Conservation (phyloP, 2,113 vertebrate genomes). For the Oriolus oriolus region DNA sequence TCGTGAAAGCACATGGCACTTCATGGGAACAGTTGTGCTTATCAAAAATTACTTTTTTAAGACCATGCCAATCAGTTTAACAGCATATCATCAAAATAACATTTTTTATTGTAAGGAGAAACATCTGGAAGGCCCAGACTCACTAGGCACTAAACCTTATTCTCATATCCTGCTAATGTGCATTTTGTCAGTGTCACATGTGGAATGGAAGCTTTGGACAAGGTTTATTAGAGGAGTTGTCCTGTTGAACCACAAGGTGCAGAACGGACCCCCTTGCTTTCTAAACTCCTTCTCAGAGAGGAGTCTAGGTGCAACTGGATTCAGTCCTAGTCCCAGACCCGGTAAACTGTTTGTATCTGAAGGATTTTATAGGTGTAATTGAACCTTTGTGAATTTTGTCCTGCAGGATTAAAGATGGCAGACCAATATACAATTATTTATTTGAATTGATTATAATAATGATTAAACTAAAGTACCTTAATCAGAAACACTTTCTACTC, state of each 20-base stretch:
- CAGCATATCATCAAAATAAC: background rate
- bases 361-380: background rate
- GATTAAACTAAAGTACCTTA: background rate
- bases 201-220: background rate
- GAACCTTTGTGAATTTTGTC: background rate
- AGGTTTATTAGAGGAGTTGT: background rate
- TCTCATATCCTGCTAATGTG: background rate
- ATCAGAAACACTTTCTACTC: background rate
- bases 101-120: background rate
- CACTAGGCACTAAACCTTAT: background rate
- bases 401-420: background rate
- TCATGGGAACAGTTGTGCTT: background rate
- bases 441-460: background rate
- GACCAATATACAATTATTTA: background rate
- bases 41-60: background rate
- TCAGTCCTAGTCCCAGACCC: background rate
- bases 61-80: background rate
- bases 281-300: background rate
- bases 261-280: background rate
- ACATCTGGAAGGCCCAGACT: background rate
- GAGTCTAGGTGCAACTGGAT: background rate
- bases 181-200: background rate
- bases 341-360: background rate
- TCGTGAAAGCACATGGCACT: background rate
- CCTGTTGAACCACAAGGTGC: background rate